Conservation (phyloP, 1,140 invertebrate genomes). For the Macrocentrus cingulum region DNA sequence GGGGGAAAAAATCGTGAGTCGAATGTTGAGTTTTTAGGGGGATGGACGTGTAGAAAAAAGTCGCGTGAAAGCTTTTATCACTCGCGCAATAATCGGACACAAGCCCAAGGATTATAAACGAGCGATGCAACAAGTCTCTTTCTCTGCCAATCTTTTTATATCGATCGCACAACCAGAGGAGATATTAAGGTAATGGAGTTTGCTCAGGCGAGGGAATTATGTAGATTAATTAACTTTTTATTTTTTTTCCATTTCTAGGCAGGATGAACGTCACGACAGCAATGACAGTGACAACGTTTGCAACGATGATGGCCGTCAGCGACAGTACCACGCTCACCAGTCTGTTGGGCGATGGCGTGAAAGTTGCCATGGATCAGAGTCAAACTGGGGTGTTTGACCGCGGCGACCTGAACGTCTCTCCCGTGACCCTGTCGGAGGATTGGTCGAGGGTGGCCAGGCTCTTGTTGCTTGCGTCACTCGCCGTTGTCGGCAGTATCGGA, state of each 20-base stretch:
- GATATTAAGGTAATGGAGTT: no score
- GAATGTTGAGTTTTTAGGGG: no score
- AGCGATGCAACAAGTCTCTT: no score
- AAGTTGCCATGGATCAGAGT: constrained; percentile 25
- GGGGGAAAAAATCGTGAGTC: no score
- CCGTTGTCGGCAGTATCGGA: constrained; percentile 70
- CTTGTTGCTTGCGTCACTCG: constrained; percentile 66
- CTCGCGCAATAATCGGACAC: no score
- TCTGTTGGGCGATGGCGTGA: constrained; percentile 40
- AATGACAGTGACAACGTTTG: constrained; percentile 32
- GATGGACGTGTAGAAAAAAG: no score
- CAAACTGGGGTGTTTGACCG: constrained; percentile 30
- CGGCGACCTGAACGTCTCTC: constrained; percentile 56
- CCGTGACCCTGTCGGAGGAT: constrained; percentile 66
- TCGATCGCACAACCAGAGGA: no score
- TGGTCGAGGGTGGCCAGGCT: constrained; percentile 72
- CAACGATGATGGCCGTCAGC: constrained; percentile 30
- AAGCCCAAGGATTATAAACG: background rate
- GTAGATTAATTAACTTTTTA: background rate
- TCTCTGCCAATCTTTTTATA: no score
- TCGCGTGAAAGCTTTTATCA: background rate
- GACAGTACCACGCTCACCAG: constrained; percentile 35
- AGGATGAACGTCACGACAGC: constrained; percentile 16
- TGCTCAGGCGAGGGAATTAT: no score
- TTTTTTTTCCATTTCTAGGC: background rate